Evolutionary conservation across 2,888 invertebrate genomes (phyloP).

Genomic region (Beris morrisii): DNA sequence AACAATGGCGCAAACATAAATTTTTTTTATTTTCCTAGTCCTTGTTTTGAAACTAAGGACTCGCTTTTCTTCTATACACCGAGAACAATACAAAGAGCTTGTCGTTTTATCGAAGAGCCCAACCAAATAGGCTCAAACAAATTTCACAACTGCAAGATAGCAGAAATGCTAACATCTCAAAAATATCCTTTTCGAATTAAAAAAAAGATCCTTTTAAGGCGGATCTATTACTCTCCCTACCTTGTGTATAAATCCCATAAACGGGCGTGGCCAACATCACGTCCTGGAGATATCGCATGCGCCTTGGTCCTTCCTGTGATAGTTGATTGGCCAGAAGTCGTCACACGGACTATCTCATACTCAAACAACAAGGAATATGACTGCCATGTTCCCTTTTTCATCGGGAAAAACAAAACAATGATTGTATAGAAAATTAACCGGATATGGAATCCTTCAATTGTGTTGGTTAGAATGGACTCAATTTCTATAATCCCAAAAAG

Average conservation of each 20-base stretch:
- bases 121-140: slow-evolving; percentile 54
- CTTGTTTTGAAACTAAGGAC: no score
- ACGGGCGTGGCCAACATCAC: neutral
- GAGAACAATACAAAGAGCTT: neutral
- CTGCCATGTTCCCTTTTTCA: slow-evolving; percentile 11
- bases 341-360: neutral
- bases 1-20: no score
- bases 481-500: neutral
- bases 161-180: slow-evolving; percentile 11
- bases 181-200: slow-evolving; percentile 12
- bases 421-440: neutral
- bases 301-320: neutral
- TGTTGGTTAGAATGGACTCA: slow-evolving; percentile 3
- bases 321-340: slow-evolving; percentile 9
- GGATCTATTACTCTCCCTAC: neutral
- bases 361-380: slow-evolving; percentile 6
- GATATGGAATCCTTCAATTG: neutral
- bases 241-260: neutral
- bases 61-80: no score
- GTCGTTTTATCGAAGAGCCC: slow-evolving; percentile 31
- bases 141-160: slow-evolving; percentile 53
- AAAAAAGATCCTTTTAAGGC: slow-evolving; percentile 10
- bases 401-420: no score
- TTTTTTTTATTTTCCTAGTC: no score
- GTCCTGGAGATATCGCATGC: slow-evolving; percentile 17